These are phyloP conservation scores for Margarornis squamiger DNA, from an alignment of 2,797 vertebrate genomes.

Conservation along the genomic window DNA sequence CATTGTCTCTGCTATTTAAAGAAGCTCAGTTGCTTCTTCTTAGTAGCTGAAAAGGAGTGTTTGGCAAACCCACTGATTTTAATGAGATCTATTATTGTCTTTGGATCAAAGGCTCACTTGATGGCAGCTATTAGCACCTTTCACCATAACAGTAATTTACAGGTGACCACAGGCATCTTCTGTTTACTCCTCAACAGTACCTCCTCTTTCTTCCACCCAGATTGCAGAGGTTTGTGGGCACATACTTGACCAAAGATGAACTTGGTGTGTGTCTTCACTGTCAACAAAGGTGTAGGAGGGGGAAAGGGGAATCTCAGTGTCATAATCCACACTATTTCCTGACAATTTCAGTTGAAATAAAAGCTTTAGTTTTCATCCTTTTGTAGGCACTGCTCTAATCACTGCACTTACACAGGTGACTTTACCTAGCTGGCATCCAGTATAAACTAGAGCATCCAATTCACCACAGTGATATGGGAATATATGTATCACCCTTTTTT, in stretches of 20 bases:
- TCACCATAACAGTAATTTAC: conserved; percentile 62
- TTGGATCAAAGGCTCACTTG: conserved; percentile 54
- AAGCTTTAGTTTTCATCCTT: not conserved
- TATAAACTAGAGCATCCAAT: not conserved
- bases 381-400: not conserved
- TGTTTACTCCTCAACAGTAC: conserved; percentile 58
- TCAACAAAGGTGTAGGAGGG: conserved; percentile 40
- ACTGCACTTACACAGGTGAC: not conserved
- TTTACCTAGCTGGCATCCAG: not conserved
- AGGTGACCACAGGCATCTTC: conserved; percentile 56
- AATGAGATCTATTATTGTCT: conserved; percentile 55
- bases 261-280: not conserved
- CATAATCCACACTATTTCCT: conserved; percentile 29
- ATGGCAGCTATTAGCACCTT: conserved; percentile 54
- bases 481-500: not conserved
- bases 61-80: conserved; percentile 37
- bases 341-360: conserved; percentile 32
- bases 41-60: conserved; percentile 2
- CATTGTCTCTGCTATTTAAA: conserved; percentile 19
- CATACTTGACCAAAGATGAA: conserved; percentile 59
- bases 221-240: conserved; percentile 17
- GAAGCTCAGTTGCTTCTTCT: not conserved
- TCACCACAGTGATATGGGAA: not conserved
- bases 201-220: conserved; percentile 30
- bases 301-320: not conserved